Conservation (phyloP, 2,888 invertebrate species). For the Nemotelus pantherinus region DNA sequence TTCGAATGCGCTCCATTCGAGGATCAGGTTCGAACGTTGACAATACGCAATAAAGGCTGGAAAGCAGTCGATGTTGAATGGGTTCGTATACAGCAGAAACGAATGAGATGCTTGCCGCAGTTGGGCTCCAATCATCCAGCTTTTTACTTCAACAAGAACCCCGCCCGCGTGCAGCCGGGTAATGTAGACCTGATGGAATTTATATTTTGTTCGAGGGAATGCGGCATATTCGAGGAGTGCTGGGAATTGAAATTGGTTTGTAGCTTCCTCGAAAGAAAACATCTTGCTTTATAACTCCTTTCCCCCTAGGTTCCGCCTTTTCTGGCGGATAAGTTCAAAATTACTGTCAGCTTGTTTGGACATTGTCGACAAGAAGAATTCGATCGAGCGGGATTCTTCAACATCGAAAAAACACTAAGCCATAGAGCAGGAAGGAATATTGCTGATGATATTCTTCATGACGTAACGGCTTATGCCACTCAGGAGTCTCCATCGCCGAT, state of each 20-base stretch:
- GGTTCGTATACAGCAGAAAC: neutral
- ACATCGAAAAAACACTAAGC: neutral
- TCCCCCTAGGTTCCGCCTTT: conserved; percentile 12
- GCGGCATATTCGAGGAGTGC: conserved; percentile 42
- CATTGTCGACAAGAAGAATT: neutral
- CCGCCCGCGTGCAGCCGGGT: conserved; percentile 34
- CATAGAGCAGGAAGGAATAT: conserved; percentile 12
- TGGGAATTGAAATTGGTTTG: conserved; percentile 39
- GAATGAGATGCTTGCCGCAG: neutral
- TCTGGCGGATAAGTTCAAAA: conserved; percentile 13
- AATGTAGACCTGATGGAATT: neutral
- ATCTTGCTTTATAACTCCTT: neutral
- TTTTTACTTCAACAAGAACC: conserved; percentile 48
- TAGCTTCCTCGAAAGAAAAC: neutral
- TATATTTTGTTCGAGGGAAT: conserved; percentile 38
- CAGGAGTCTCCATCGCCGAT: conserved; percentile 7
- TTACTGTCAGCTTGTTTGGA: conserved; percentile 28
- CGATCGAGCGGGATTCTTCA: neutral
- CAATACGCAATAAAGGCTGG: conserved; percentile 41
- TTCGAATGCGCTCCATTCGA: conserved; percentile 21
- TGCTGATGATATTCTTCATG: conserved; percentile 4
- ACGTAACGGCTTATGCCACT: neutral
- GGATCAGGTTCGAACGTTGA: neutral
- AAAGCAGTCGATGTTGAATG: conserved; percentile 43
- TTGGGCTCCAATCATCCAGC: neutral